Conservation (phyloP, 2,113 vertebrate species). For the Alectura lathami region DNA sequence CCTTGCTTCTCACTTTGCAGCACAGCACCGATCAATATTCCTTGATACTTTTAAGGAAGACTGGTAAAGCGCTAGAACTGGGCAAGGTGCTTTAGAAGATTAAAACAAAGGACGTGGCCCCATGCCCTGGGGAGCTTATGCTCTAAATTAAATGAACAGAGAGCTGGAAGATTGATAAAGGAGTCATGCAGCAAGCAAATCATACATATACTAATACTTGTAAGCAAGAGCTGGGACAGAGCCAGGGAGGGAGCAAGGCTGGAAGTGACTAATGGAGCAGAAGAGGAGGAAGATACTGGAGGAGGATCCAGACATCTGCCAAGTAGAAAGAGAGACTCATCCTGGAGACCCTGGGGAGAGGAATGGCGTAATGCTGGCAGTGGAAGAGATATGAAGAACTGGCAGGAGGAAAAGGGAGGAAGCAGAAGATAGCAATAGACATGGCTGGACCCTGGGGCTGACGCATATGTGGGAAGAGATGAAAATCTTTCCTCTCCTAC, state of each 20-base stretch:
- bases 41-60: slow-evolving; percentile 42
- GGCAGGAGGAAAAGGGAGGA: background rate
- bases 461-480: background rate
- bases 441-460: background rate
- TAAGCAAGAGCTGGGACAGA: slow-evolving; percentile 28
- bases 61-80: background rate
- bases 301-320: background rate
- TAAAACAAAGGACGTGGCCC: slow-evolving; percentile 55
- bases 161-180: slow-evolving; percentile 49
- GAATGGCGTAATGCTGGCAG: background rate
- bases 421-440: background rate
- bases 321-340: background rate
- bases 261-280: background rate
- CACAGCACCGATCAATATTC: background rate
- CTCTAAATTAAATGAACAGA: slow-evolving; percentile 38
- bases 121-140: background rate
- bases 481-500: background rate
- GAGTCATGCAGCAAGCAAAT: slow-evolving; percentile 39
- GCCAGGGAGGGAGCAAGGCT: background rate
- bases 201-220: slow-evolving; percentile 44
- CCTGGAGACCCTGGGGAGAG: background rate
- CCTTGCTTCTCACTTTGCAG: background rate
- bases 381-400: background rate
- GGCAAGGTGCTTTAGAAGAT: slow-evolving; percentile 49
- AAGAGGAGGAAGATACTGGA: background rate